These are phyloP conservation scores for Globia sparganii DNA, from an alignment of 2,888 invertebrate species.

Conservation along the genomic window DNA sequence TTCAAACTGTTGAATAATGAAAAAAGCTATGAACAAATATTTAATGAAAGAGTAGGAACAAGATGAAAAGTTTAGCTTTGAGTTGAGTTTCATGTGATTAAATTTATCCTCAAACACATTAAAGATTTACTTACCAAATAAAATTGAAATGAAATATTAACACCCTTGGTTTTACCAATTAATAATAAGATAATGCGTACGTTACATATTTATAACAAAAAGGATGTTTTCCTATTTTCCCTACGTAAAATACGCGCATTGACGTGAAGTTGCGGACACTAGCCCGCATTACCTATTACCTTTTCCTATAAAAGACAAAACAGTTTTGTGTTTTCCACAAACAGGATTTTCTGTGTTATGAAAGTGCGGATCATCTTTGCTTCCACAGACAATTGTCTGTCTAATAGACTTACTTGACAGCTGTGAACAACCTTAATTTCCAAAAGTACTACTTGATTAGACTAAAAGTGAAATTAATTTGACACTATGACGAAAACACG, in stretches of 20 bases:
- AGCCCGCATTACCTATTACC: no score
- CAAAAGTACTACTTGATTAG: not conserved
- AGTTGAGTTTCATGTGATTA: constrained; percentile 19
- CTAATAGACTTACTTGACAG: not conserved
- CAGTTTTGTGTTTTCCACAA: not conserved
- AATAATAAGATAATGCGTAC: not conserved
- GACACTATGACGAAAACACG: not conserved
- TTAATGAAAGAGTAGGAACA: constrained; percentile 12
- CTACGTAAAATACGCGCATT: no score
- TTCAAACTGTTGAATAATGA: constrained; percentile 3
- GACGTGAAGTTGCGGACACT: no score
- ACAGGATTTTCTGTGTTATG: not conserved
- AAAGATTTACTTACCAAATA: not conserved
- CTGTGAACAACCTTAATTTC: not conserved
- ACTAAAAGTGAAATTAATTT: not conserved
- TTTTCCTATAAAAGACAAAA: not conserved
- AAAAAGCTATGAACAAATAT: constrained; percentile 12
- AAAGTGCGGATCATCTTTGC: not conserved
- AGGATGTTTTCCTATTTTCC: not conserved
- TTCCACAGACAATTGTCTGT: not conserved
- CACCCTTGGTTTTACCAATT: not conserved
- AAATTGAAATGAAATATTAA: constrained; percentile 18
- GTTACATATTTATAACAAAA: not conserved
- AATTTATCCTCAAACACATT: constrained; percentile 29
- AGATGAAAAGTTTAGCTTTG: constrained; percentile 4